A percentile compares a stretch with the other conserved stretches of the same genome.
Conservation (phyloP, 2,797 vertebrate genomes). For the Sebastes glaucus region DNA sequence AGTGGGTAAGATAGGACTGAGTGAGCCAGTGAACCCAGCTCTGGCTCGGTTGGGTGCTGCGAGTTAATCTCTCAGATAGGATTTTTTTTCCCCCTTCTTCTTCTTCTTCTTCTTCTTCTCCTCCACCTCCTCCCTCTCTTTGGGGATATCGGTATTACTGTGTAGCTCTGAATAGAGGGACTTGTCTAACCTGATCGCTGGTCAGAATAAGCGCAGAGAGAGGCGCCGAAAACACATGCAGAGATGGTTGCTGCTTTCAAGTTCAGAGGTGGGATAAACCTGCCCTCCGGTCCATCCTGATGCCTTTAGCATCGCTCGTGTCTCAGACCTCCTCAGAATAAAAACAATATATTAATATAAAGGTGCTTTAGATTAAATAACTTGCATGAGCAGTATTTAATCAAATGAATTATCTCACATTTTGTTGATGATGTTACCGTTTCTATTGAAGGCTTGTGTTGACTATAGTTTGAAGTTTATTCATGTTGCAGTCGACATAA, state of each 20-base stretch:
- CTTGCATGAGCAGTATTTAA: neutral
- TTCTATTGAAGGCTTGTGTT: neutral
- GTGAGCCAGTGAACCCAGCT: conserved; percentile 73
- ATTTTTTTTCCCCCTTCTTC: conserved; percentile 44
- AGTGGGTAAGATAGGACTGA: conserved; percentile 77
- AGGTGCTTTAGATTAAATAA: neutral
- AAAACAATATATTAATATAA: neutral
- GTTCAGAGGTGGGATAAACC: conserved; percentile 28
- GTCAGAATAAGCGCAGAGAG: conserved; percentile 47
- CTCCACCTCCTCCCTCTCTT: conserved; percentile 56
- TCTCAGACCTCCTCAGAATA: neutral
- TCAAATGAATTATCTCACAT: neutral
- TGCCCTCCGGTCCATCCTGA: neutral
- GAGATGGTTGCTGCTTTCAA: conserved; percentile 50
- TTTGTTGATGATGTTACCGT: neutral
- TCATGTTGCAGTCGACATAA: neutral
- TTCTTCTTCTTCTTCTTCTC: conserved; percentile 2
- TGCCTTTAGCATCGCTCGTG: neutral
- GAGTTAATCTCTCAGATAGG: conserved; percentile 81
- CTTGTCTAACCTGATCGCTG: conserved; percentile 77
- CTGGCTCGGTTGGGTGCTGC: conserved; percentile 77
- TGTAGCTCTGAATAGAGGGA: conserved; percentile 66
- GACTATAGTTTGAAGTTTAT: neutral
- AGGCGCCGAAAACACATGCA: conserved; percentile 49
- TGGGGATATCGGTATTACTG: conserved; percentile 72